Conservation (phyloP, 2,888 invertebrate genomes). For the Eupithecia pulchellata region DNA sequence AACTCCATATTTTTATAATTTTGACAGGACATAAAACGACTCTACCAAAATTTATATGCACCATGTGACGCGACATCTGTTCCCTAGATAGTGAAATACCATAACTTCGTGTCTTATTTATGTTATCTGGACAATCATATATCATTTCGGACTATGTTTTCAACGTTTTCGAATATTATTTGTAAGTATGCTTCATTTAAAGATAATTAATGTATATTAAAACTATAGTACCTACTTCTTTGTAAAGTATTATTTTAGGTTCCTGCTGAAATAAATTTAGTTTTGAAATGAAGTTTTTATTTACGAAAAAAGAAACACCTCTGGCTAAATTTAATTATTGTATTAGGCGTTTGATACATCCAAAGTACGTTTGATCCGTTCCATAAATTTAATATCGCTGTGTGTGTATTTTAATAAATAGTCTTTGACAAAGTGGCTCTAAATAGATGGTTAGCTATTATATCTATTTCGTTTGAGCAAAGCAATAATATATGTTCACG, state of each 20-base stretch:
- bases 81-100: constrained; percentile 52
- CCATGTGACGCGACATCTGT: constrained; percentile 65
- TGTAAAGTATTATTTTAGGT: neutral
- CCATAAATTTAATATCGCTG: neutral
- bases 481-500: constrained; percentile 15
- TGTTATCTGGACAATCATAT: constrained; percentile 47
- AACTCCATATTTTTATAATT: constrained; percentile 53
- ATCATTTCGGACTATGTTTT: constrained; percentile 52
- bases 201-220: neutral
- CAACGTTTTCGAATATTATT: constrained; percentile 34
- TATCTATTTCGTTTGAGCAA: neutral
- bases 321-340: neutral
- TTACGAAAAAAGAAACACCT: neutral
- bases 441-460: constrained; percentile 2
- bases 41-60: constrained; percentile 56
- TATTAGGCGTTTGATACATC: too few species aligned
- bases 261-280: neutral
- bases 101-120: constrained; percentile 60
- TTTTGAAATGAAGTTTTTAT: neutral
- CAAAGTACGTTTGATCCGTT: too few species aligned
- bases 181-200: constrained; percentile 27
- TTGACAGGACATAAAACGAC: constrained; percentile 53
- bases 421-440: neutral
- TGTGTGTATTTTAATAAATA: neutral
- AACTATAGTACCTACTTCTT: neutral